Conservation (phyloP, 2,888 invertebrate species). For the Noctua comes region DNA sequence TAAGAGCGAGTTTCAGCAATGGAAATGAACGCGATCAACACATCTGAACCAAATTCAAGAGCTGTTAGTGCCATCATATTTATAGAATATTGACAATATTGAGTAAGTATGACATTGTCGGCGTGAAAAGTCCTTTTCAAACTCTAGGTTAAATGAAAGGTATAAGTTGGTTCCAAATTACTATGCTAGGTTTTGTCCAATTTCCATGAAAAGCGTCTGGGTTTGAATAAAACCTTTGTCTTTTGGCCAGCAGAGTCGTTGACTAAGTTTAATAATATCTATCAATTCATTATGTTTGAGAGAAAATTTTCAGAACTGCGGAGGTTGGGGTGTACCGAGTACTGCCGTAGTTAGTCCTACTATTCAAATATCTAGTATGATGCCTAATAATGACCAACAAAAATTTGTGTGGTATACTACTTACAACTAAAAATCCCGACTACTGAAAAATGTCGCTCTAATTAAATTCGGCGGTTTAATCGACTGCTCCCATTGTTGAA, state of each 20-base stretch:
- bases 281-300: background rate
- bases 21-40: background rate
- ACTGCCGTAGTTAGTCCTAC: too few relatives aligned
- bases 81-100: background rate
- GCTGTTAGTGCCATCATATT: background rate
- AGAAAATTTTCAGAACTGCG: background rate
- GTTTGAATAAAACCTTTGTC: background rate
- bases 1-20: background rate
- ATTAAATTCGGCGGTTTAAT: too few relatives aligned
- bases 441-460: too few relatives aligned
- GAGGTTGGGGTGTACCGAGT: background rate
- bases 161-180: background rate
- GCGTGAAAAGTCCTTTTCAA: background rate
- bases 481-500: too few relatives aligned
- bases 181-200: background rate
- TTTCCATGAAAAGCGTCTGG: background rate
- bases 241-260: background rate
- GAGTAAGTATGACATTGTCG: background rate
- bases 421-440: too few relatives aligned
- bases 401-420: too few relatives aligned
- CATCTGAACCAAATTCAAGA: background rate
- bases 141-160: background rate
- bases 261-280: background rate
- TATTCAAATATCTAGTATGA: too few relatives aligned
- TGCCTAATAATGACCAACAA: background rate